Conservation (phyloP, 2,797 vertebrate genomes). For the Threskiornis aethiopicus region DNA sequence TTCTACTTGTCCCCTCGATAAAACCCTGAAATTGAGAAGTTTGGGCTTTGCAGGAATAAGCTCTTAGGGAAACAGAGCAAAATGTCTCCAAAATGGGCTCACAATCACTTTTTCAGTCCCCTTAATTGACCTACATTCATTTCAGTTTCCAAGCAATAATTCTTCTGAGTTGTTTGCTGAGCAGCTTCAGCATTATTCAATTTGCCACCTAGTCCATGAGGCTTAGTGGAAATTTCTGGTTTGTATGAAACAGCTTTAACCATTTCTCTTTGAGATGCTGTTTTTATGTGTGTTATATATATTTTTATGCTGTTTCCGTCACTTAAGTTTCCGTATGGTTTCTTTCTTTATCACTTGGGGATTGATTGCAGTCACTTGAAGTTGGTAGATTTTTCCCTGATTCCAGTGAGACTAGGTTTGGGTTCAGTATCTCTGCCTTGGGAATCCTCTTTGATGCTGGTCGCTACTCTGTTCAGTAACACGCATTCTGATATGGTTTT, state of each 20-base stretch:
- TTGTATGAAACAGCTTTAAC: neutral
- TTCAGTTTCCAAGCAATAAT: neutral
- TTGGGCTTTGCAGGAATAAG: neutral
- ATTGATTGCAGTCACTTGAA: neutral
- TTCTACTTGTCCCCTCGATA: neutral
- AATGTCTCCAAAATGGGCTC: neutral
- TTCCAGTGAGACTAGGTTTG: neutral
- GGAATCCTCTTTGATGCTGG: neutral
- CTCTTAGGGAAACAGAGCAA: neutral
- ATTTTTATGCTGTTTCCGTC: neutral
- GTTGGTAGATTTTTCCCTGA: neutral
- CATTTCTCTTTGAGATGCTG: neutral
- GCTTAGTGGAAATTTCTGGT: neutral
- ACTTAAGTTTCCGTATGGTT: neutral
- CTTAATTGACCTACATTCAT: constrained; percentile 11
- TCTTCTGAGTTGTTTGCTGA: neutral
- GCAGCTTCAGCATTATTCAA: neutral
- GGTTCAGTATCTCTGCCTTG: neutral
- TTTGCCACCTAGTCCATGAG: neutral
- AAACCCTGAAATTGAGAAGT: neutral
- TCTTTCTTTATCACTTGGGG: neutral
- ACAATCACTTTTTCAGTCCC: neutral
- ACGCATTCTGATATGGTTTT: neutral
- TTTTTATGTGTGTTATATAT: neutral
- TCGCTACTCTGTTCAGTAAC: neutral